Percentiles rank a stretch among this genome's conserved stretches.
These are phyloP conservation scores for Botia almorhae DNA, from an alignment of 2,797 vertebrate species.

Conservation along the genomic window DNA sequence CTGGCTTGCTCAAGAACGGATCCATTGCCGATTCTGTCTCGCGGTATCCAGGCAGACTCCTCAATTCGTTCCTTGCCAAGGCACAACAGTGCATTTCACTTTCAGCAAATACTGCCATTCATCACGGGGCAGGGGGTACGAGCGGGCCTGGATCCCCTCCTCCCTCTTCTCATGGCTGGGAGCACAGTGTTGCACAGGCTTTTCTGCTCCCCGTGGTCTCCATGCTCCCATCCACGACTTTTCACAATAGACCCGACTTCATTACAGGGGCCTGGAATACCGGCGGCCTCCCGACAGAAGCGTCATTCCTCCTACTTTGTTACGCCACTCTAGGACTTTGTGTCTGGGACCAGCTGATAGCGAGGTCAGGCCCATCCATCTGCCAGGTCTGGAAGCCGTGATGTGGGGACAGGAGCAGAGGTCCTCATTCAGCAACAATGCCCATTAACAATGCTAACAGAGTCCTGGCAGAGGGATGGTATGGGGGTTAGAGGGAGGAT, in stretches of 20 bases:
- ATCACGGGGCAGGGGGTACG: conserved; percentile 78
- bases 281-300: conserved; percentile 71
- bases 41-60: conserved; percentile 71
- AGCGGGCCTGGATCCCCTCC: conserved; percentile 48
- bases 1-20: conserved; percentile 70
- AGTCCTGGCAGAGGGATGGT: conserved; percentile 65
- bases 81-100: conserved; percentile 80
- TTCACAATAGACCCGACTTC: conserved; percentile 73
- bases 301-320: conserved; percentile 84
- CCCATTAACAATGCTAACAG: conserved; percentile 83
- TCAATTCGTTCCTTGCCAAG: conserved; percentile 72
- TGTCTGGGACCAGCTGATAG: conserved; percentile 81
- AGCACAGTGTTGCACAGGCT: conserved; percentile 50
- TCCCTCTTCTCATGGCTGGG: conserved; percentile 47
- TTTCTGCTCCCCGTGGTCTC: conserved; percentile 40
- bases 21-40: conserved; percentile 73
- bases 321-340: conserved; percentile 76
- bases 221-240: conserved; percentile 52
- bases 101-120: conserved; percentile 82
- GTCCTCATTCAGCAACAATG: conserved; percentile 84
- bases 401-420: conserved; percentile 78
- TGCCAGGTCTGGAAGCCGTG: conserved; percentile 74
- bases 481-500: conserved; percentile 54
- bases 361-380: conserved; percentile 81
- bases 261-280: conserved; percentile 60